Conservation (phyloP, 2,888 invertebrate species). For the Zygaena filipendulae region DNA sequence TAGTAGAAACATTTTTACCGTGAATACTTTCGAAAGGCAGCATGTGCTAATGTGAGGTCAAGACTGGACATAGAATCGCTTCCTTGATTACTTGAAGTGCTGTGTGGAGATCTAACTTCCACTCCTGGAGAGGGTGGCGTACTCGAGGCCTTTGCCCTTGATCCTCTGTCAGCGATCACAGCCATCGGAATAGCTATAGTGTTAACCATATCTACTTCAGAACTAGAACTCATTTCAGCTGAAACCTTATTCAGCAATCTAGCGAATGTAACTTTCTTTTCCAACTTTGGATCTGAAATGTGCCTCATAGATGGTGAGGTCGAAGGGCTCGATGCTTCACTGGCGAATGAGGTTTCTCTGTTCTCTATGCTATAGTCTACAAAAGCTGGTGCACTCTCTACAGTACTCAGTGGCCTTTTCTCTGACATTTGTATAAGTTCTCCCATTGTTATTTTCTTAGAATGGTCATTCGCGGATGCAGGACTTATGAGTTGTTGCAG, state of each 20-base stretch:
- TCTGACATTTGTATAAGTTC: slow-evolving; percentile 81
- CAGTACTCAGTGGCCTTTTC: slow-evolving; percentile 56
- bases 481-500: slow-evolving; percentile 81
- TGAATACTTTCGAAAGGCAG: slow-evolving; percentile 67
- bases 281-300: slow-evolving; percentile 74
- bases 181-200: slow-evolving; percentile 62
- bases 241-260: slow-evolving; percentile 78
- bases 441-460: slow-evolving; percentile 75
- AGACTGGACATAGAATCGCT: slow-evolving; percentile 82
- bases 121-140: slow-evolving; percentile 76
- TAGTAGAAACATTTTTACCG: too few relatives aligned
- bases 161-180: slow-evolving; percentile 45
- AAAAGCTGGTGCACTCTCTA: slow-evolving; percentile 58
- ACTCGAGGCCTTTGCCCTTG: slow-evolving; percentile 52
- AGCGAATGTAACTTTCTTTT: slow-evolving; percentile 84
- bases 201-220: slow-evolving; percentile 72
- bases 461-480: slow-evolving; percentile 69
- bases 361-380: slow-evolving; percentile 57
- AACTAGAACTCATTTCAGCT: slow-evolving; percentile 81
- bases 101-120: slow-evolving; percentile 71
- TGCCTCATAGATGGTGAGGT: slow-evolving; percentile 68
- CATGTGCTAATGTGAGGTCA: slow-evolving; percentile 72
- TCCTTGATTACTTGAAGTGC: slow-evolving; percentile 80
- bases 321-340: slow-evolving; percentile 58
- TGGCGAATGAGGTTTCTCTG: slow-evolving; percentile 72